Evolutionary conservation across 1,140 invertebrate genomes (phyloP).

Genomic region (Planococcus citri): DNA sequence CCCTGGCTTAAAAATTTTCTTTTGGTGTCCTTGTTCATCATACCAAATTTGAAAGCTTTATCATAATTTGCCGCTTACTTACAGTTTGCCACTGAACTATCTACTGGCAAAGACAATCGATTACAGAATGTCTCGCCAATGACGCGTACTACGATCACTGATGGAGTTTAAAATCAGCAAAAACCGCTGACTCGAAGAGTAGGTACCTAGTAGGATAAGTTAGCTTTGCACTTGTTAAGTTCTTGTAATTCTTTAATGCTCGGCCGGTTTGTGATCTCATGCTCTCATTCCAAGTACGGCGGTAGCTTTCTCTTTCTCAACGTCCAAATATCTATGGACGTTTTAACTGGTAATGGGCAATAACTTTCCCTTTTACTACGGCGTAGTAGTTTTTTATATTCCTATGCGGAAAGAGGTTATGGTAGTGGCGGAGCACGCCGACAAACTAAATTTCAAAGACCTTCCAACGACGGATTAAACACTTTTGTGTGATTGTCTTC

Average conservation of each 20-base stretch:
- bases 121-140: too few species aligned
- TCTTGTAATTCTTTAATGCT: conserved; percentile 4
- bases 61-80: too few species aligned
- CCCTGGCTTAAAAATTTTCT: too few species aligned
- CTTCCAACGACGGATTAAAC: conserved; percentile 1
- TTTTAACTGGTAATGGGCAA: conserved; percentile 19
- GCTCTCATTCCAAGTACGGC: not conserved
- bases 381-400: conserved; percentile 11
- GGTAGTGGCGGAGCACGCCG: not conserved
- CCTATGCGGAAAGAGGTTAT: conserved; percentile 14
- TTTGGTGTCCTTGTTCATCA: too few species aligned
- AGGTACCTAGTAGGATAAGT: not conserved
- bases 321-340: conserved; percentile 12
- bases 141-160: too few species aligned
- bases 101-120: too few species aligned
- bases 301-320: conserved; percentile 19
- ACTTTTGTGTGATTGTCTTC: conserved; percentile 2
- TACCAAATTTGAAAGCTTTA: too few species aligned
- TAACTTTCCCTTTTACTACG: conserved; percentile 18
- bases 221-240: not conserved
- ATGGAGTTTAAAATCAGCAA: not conserved
- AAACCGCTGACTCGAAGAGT: not conserved
- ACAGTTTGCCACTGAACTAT: too few species aligned
- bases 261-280: conserved; percentile 5
- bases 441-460: conserved; percentile 14